Percentiles rank a stretch among this genome's conserved stretches.
phyloP scores from a whole-genome alignment of 2,888 invertebrate genomes.

The Sarcophaga caerulescens region DNA sequence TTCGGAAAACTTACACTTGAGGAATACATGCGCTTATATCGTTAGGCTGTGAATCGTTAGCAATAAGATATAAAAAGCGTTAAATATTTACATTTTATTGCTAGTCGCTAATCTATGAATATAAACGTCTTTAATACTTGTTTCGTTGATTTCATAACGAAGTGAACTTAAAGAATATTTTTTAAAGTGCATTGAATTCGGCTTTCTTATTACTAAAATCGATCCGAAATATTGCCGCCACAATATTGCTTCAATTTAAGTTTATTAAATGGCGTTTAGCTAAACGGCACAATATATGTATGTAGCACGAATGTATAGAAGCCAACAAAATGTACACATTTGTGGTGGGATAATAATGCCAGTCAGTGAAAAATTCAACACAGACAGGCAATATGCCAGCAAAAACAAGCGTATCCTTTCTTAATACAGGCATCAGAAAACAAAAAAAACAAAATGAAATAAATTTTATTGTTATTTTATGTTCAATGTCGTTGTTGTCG shows the following conservation, averaged over 20 bases:
- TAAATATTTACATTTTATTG: no score
- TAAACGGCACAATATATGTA: constrained; percentile 69
- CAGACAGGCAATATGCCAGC: constrained; percentile 60
- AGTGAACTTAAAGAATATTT: neutral
- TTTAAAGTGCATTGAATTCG: constrained; percentile 74
- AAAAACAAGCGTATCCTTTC: constrained; percentile 53
- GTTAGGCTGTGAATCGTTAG: no score
- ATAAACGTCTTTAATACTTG: no score
- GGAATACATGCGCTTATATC: no score
- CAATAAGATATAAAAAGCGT: no score
- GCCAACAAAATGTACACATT: constrained; percentile 25
- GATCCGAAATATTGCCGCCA: constrained; percentile 79
- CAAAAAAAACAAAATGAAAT: constrained; percentile 14
- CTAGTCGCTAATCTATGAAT: no score
- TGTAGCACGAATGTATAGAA: neutral
- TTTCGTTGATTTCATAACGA: no score
- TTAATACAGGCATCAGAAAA: neutral
- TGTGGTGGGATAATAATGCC: constrained; percentile 35
- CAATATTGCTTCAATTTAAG: constrained; percentile 80
- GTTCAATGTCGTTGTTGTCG: neutral
- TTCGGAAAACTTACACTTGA: no score
- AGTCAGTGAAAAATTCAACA: constrained; percentile 30
- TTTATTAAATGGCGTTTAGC: constrained; percentile 72
- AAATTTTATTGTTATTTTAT: constrained; percentile 21
- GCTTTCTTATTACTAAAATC: constrained; percentile 79